Base-by-base conservation (phyloP, 2,888 invertebrate species). In the Cephus runcator region DNA sequence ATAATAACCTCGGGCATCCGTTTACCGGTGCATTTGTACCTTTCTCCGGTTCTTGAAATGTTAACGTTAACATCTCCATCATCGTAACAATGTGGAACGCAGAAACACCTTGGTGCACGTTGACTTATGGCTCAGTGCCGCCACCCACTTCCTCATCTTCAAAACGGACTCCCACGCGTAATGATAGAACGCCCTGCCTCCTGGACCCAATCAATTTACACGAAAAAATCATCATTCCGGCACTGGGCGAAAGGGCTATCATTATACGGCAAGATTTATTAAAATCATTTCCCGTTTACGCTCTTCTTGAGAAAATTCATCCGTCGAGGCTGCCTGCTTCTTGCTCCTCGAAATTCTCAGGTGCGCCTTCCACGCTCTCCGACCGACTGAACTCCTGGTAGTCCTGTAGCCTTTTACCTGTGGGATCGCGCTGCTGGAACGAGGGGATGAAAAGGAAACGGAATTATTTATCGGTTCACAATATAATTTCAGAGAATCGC, bases 51-150 rank as follows among this genome's bases (percentile, higher is more conserved):
- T 82, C 83, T 82, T 81, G 80, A 84, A 87, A 84, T 85, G 85
- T 87, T 88, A 84, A 84, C 86, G 84, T 81, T 81, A 83, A 88
- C 88, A 83, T 87, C 87, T 88, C 84, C 87, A 87, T 88, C 87
- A 87, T 88, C 82, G 77, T 80, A 77, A 79, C 73, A 79, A 85
- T 83, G 80, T 79, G 78, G 81, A 83, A 80, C 80, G 81, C 76
- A 76, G 73, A 82, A 83, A 81, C 69, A 77, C 79, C 79, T 81
- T 80, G 81, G 79, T 80, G 78, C 75, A 81, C 82, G 82, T 83
- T 88, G 88, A 88, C 87, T 88, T 88, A 88, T 87, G 88, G 87
- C 85, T 84, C 81, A 82, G 85, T 82, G 85, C 86, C 56, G 56
- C 56, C 87, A 88, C 87, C 87, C 86, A 88, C 87, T 88, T 88